Evolutionary conservation across 2,113 vertebrate genomes (phyloP).

Genomic region (Arvicanthis niloticus): DNA sequence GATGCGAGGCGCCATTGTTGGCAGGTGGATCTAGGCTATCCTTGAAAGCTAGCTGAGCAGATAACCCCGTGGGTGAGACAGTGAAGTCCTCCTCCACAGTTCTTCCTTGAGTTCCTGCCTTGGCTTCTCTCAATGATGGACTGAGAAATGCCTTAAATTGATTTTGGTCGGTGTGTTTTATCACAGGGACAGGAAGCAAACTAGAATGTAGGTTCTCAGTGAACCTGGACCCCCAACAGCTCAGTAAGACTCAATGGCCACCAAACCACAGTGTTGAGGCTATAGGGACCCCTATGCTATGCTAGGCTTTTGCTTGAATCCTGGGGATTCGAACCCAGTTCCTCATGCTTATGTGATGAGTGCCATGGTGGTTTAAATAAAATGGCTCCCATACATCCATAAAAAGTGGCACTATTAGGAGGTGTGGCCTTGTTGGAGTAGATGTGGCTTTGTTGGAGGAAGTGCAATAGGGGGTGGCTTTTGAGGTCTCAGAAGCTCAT

Average conservation of each 20-base stretch:
- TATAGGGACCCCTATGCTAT: neutral
- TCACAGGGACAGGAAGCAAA: neutral
- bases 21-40: neutral
- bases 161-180: neutral
- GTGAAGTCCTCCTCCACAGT: too few species aligned
- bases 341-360: neutral
- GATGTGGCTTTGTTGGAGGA: neutral
- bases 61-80: neutral
- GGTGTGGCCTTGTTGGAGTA: neutral
- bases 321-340: neutral
- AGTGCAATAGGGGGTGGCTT: neutral
- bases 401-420: neutral
- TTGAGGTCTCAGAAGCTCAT: neutral
- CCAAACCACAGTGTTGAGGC: neutral
- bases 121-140: neutral
- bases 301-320: neutral
- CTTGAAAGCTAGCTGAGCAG: neutral
- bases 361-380: neutral
- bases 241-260: neutral
- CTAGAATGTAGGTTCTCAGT: too few species aligned
- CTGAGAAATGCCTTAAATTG: neutral
- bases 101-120: neutral
- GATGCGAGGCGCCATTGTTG: neutral
- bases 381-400: neutral
- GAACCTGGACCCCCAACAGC: neutral